Conservation (phyloP, 23 tunicate species). For the Phallusia fumigata region DNA sequence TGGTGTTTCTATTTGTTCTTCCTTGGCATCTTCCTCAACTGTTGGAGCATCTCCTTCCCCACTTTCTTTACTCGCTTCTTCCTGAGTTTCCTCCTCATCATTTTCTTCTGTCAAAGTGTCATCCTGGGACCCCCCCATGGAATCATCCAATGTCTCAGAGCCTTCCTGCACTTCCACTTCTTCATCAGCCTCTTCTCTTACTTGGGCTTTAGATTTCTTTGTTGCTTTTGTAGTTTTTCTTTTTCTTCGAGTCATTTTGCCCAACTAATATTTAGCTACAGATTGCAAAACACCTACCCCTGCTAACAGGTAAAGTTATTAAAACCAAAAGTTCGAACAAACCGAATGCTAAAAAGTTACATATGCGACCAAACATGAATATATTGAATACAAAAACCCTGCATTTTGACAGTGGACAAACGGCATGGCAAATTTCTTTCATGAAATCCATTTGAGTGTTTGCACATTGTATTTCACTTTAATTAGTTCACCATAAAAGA, state of each 20-base stretch:
- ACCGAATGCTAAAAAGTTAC: too few relatives aligned
- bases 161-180: not conserved
- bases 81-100: not conserved
- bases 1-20: not conserved
- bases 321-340: too few relatives aligned
- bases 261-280: not conserved
- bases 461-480: too few relatives aligned
- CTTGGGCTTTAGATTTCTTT: slow-evolving; percentile 10
- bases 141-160: not conserved
- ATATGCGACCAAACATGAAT: too few relatives aligned
- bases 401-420: too few relatives aligned
- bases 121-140: not conserved
- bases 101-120: not conserved
- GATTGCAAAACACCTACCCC: not conserved
- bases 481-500: too few relatives aligned
- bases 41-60: not conserved
- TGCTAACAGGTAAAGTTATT: too few relatives aligned
- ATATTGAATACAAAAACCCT: too few relatives aligned
- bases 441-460: too few relatives aligned
- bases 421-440: too few relatives aligned
- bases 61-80: not conserved
- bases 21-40: not conserved
- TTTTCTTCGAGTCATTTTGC: not conserved
- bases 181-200: not conserved
- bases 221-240: not conserved